Percentiles rank a stretch among this genome's conserved stretches.
Conservation (phyloP, 2,888 invertebrate genomes). For the Chrysolina americana region DNA sequence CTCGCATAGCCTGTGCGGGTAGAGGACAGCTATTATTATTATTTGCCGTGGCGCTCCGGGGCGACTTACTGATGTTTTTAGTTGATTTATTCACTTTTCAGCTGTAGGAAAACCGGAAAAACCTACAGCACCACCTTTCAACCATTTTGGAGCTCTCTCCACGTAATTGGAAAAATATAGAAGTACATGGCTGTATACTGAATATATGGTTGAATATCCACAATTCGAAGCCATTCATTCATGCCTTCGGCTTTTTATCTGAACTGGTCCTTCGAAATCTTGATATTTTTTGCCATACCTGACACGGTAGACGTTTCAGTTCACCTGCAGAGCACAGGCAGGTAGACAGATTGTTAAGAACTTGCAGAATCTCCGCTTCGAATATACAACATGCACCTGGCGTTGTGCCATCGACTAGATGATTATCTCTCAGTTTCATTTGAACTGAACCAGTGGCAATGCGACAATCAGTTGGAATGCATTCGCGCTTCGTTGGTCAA, state of each 20-base stretch:
- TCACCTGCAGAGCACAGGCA: constrained; percentile 35
- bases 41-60: too few species aligned
- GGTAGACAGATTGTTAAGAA: constrained; percentile 40
- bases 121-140: too few species aligned
- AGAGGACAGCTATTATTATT: too few species aligned
- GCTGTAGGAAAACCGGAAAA: too few species aligned
- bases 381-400: constrained; percentile 38
- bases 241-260: not conserved
- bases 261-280: constrained; percentile 29
- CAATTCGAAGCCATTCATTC: not conserved
- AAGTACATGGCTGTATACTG: not conserved
- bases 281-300: constrained; percentile 30
- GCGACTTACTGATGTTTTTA: too few species aligned
- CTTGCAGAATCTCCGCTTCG: constrained; percentile 39
- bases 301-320: constrained; percentile 24
- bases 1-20: too few species aligned
- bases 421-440: constrained; percentile 41
- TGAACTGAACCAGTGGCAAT: constrained; percentile 29
- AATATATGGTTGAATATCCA: not conserved
- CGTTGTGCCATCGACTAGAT: constrained; percentile 36
- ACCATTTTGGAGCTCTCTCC: too few species aligned
- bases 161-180: too few species aligned
- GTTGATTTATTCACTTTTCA: too few species aligned
- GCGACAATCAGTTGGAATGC: constrained; percentile 6
- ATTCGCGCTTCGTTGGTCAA: constrained; percentile 17